Percentiles rank a stretch among this genome's conserved stretches.
Evolutionary conservation across 2,113 vertebrate genomes (phyloP).

Genomic region (Rissa tridactyla): DNA sequence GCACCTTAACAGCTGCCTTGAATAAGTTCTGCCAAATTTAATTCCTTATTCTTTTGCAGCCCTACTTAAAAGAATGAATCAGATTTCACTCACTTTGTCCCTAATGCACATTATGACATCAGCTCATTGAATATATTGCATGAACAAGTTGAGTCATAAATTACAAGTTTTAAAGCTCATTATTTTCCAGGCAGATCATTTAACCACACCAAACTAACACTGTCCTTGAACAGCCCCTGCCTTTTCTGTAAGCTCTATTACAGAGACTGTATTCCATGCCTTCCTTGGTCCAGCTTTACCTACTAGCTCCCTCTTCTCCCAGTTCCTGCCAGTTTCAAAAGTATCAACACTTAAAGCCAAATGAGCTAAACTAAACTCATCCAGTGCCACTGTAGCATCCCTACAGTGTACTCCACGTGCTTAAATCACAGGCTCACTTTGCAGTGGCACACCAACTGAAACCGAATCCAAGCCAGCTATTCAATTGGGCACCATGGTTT

Average conservation of each 20-base stretch:
- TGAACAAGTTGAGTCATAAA: constrained; percentile 11
- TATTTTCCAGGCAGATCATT: not conserved
- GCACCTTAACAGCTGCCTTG: not conserved
- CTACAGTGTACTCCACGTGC: not conserved
- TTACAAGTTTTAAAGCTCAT: not conserved
- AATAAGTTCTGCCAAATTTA: not conserved
- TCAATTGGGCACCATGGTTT: not conserved
- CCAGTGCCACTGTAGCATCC: not conserved
- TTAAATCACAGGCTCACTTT: not conserved
- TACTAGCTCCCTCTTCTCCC: not conserved
- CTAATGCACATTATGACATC: not conserved
- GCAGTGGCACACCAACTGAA: not conserved
- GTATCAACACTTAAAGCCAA: not conserved
- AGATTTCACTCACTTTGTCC: not conserved
- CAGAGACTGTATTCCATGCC: not conserved
- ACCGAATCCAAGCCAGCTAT: not conserved
- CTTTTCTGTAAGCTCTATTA: not conserved
- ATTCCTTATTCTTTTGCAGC: not conserved
- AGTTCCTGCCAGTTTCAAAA: not conserved
- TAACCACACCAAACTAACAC: not conserved
- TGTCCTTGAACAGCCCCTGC: not conserved
- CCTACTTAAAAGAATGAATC: not conserved
- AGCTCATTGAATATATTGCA: not conserved
- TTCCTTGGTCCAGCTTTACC: not conserved
- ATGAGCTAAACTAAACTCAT: not conserved